phyloP scores from a whole-genome alignment of 2,113 vertebrate species.

The Antennarius striatus region DNA sequence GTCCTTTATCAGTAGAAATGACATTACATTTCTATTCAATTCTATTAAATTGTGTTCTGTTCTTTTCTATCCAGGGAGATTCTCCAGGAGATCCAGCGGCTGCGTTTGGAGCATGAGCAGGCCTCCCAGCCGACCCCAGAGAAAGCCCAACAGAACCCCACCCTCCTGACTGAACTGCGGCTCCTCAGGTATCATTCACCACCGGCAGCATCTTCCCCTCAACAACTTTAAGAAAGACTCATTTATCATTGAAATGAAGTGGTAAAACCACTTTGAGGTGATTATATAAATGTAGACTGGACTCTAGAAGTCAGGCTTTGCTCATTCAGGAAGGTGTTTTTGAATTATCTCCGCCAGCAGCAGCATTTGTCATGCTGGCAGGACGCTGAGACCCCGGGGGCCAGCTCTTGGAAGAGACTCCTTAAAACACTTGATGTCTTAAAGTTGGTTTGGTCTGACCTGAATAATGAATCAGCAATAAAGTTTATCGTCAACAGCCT shows the following conservation, averaged over 20 bases:
- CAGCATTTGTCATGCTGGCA: constrained; percentile 49
- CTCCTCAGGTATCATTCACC: constrained; percentile 84
- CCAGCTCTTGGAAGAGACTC: constrained; percentile 24
- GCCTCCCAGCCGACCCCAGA: constrained; percentile 95
- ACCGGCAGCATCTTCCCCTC: not conserved
- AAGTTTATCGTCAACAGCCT: constrained; percentile 1
- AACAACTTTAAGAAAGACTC: not conserved
- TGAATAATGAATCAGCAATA: constrained; percentile 33
- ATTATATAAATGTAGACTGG: constrained; percentile 20
- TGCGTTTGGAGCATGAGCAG: constrained; percentile 92
- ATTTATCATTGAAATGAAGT: not conserved
- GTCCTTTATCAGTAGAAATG: too few relatives aligned
- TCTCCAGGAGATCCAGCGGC: constrained; percentile 93
- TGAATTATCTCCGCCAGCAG: constrained; percentile 35
- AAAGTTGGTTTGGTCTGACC: constrained; percentile 29
- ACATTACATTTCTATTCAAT: too few relatives aligned
- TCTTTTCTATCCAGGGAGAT: constrained; percentile 82
- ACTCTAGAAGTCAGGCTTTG: constrained; percentile 28
- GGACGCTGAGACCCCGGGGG: constrained; percentile 31
- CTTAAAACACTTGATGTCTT: constrained; percentile 23
- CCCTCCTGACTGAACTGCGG: constrained; percentile 88
- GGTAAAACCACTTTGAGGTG: not conserved
- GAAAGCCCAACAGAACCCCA: constrained; percentile 96
- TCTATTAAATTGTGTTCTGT: too few relatives aligned
- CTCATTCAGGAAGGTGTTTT: constrained; percentile 27